Percentiles rank a stretch among this genome's conserved stretches.
phyloP scores from a whole-genome alignment of 2,113 vertebrate species.

The Baryphthengus martii region DNA sequence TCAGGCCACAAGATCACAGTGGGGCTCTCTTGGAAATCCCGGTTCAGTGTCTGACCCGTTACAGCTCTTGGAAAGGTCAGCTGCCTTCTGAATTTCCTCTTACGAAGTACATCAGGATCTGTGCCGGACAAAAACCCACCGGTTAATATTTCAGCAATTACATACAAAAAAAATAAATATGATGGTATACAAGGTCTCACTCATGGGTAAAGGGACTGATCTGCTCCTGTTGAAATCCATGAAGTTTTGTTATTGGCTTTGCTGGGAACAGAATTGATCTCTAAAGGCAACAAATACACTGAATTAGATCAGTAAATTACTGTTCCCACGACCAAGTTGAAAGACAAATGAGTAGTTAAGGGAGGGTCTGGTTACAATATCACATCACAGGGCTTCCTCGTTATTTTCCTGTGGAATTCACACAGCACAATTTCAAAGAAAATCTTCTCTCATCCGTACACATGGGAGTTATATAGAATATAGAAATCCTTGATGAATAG shows the following conservation, averaged over 20 bases:
- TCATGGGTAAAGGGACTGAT: neutral
- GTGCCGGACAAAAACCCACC: neutral
- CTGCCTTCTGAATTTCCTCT: neutral
- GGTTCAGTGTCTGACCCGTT: neutral
- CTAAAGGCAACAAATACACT: constrained; percentile 25
- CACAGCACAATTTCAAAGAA: neutral
- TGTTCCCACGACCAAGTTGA: constrained; percentile 61
- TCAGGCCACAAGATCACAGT: neutral
- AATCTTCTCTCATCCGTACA: neutral
- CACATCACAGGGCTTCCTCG: constrained; percentile 32
- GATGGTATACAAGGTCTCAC: neutral
- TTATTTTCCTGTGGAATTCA: constrained; percentile 62
- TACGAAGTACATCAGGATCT: neutral
- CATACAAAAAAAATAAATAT: neutral
- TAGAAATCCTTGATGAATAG: neutral
- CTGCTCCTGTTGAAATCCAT: neutral
- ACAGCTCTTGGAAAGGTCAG: neutral
- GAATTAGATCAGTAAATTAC: constrained; percentile 70
- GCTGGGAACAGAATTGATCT: neutral
- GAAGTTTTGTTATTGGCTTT: constrained; percentile 7
- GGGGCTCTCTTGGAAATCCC: neutral
- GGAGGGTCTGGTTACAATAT: constrained; percentile 51
- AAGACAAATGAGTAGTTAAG: constrained; percentile 66
- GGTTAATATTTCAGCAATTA: neutral
- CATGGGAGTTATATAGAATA: neutral